Conservation (phyloP, 1,140 invertebrate species). For the Zaprionus lachaisei region DNA sequence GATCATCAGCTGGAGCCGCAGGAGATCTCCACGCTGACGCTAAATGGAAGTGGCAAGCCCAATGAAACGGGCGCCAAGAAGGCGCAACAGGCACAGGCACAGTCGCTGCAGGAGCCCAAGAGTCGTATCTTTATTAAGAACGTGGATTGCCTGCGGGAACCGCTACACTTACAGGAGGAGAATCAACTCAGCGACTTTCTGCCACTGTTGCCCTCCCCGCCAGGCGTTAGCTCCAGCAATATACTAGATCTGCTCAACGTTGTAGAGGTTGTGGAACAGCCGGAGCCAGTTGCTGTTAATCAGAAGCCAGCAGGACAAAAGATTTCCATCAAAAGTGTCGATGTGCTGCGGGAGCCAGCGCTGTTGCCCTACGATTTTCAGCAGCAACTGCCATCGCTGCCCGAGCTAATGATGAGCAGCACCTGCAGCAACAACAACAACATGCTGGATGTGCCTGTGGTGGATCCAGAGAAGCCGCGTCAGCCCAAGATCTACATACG, state of each 20-base stretch:
- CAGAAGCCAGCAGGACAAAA: conserved; percentile 64
- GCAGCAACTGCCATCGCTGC: conserved; percentile 17
- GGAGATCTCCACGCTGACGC: conserved; percentile 54
- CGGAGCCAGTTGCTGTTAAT: background rate
- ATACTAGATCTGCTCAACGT: conserved; percentile 65
- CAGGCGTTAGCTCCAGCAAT: conserved; percentile 29
- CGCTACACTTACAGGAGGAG: conserved; percentile 42
- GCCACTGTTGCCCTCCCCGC: conserved; percentile 38
- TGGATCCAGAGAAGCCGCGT: conserved; percentile 57
- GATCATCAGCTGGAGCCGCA: conserved; percentile 84
- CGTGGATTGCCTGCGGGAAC: conserved; percentile 76
- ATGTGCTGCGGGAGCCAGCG: conserved; percentile 73
- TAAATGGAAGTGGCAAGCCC: conserved; percentile 12
- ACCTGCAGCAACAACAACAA: conserved; percentile 12
- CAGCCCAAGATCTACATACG: conserved; percentile 80
- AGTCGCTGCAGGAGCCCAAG: conserved; percentile 31
- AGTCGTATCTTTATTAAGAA: conserved; percentile 81
- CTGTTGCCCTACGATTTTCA: conserved; percentile 70
- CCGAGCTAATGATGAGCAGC: conserved; percentile 15
- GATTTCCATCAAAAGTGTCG: conserved; percentile 82
- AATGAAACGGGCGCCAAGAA: conserved; percentile 14
- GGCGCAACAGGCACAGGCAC: conserved; percentile 21
- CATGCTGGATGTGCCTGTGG: conserved; percentile 36
- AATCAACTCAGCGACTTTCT: conserved; percentile 50
- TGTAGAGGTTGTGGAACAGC: conserved; percentile 38